A percentile compares a stretch with the other conserved stretches of the same genome.
phyloP scores from a whole-genome alignment of 1,140 invertebrate species.

The Drosophila pallidifrons region DNA sequence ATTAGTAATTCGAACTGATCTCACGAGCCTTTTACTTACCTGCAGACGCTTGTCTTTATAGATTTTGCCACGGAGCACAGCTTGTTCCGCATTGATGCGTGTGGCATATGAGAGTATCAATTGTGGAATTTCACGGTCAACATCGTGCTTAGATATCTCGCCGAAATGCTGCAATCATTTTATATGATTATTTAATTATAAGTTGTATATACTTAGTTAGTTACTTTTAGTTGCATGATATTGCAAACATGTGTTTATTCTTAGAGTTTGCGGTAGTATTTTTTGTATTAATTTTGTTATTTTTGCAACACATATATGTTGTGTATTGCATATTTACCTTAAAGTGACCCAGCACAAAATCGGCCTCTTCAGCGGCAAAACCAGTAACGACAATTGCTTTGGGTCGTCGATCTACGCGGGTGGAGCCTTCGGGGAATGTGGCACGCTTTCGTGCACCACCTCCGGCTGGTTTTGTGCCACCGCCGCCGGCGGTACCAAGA shows the following conservation, averaged over 20 bases:
- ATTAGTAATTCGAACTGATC: background rate
- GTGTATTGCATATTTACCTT: conserved; percentile 59
- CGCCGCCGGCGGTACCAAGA: conserved; percentile 34
- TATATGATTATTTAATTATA: too few relatives aligned
- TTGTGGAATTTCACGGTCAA: conserved; percentile 82
- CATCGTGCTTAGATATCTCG: conserved; percentile 83
- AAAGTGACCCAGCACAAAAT: conserved; percentile 83
- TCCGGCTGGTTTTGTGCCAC: conserved; percentile 34
- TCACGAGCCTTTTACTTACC: conserved; percentile 44
- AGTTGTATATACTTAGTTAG: too few relatives aligned
- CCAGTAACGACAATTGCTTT: conserved; percentile 81
- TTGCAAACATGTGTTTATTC: too few relatives aligned
- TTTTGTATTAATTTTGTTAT: too few relatives aligned
- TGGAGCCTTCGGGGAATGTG: conserved; percentile 72
- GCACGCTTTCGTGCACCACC: conserved; percentile 58
- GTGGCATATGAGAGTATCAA: conserved; percentile 83
- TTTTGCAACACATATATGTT: too few relatives aligned
- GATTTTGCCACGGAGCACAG: conserved; percentile 80
- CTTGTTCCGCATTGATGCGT: conserved; percentile 84
- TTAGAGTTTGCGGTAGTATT: too few relatives aligned
- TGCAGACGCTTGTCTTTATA: conserved; percentile 84
- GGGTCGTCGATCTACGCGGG: conserved; percentile 79
- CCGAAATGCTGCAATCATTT: conserved; percentile 72
- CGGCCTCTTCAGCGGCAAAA: conserved; percentile 79
- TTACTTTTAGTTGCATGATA: too few relatives aligned